Percentiles rank a stretch among this genome's conserved stretches.
Evolutionary conservation across 2,113 vertebrate species (phyloP).

Genomic region (Pao palembangensis): DNA sequence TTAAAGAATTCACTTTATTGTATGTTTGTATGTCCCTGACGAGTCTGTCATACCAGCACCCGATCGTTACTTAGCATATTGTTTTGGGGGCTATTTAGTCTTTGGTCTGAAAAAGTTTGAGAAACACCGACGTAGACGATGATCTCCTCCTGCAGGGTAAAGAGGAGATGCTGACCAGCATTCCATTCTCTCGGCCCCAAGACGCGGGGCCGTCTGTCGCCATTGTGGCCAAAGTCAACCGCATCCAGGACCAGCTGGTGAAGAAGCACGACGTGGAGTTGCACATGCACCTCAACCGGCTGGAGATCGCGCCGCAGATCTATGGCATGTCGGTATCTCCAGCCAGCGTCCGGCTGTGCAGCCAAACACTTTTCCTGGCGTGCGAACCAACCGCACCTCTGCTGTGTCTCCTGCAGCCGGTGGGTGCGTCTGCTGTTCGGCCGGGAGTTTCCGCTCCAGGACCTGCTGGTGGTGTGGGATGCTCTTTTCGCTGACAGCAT

Average conservation of each 20-base stretch:
- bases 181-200: conserved; percentile 94
- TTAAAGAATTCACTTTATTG: too few species aligned
- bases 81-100: too few species aligned
- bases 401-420: conserved; percentile 73
- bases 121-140: too few species aligned
- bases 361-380: neutral
- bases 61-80: too few species aligned
- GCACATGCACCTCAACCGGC: conserved; percentile 94
- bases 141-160: conserved; percentile 79
- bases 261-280: conserved; percentile 96
- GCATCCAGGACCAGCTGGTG: conserved; percentile 95
- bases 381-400: neutral
- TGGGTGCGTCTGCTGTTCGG: conserved; percentile 96
- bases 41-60: too few species aligned
- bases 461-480: conserved; percentile 95
- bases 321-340: conserved; percentile 92
- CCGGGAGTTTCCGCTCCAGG: conserved; percentile 93
- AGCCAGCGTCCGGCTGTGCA: neutral
- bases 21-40: too few species aligned
- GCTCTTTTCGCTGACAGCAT: conserved; percentile 93
- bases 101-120: too few species aligned
- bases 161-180: conserved; percentile 88
- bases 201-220: conserved; percentile 93
- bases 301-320: conserved; percentile 98
- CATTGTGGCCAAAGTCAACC: conserved; percentile 97